These are phyloP conservation scores for Pimephales promelas DNA, from an alignment of 2,113 vertebrate species.

Conservation along the genomic window DNA sequence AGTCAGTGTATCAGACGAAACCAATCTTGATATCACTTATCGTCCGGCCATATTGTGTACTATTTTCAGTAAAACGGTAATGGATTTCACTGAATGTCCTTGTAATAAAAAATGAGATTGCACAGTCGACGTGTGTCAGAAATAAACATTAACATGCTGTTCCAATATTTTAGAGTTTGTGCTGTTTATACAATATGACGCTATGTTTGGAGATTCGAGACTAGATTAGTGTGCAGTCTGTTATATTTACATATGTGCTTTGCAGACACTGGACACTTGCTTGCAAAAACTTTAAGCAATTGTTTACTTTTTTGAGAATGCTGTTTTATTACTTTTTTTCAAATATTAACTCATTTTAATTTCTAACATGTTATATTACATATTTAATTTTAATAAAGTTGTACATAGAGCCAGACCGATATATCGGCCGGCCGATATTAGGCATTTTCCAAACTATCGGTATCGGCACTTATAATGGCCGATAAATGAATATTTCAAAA, in stretches of 20 bases:
- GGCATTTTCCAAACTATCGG: too few relatives aligned
- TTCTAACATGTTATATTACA: background rate
- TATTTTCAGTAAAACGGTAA: background rate
- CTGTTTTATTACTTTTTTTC: background rate
- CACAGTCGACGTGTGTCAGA: background rate
- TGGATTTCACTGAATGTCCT: background rate
- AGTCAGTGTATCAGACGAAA: too few relatives aligned
- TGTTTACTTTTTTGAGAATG: background rate
- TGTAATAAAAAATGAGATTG: background rate
- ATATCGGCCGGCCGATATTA: too few relatives aligned
- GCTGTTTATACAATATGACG: background rate
- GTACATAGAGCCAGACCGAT: too few relatives aligned
- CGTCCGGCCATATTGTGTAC: background rate
- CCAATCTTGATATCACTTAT: too few relatives aligned
- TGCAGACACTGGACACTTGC: background rate
- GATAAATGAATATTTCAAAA: too few relatives aligned
- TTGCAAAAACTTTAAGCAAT: too few relatives aligned
- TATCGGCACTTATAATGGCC: too few relatives aligned
- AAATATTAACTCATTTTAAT: background rate
- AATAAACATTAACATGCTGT: background rate
- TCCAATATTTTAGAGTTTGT: background rate
- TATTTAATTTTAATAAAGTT: too few relatives aligned
- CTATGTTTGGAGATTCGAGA: background rate
- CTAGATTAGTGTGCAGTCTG: too few relatives aligned
- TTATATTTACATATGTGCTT: background rate